Evolutionary conservation across 1,140 invertebrate genomes (phyloP).

Genomic region (Solen grandis): DNA sequence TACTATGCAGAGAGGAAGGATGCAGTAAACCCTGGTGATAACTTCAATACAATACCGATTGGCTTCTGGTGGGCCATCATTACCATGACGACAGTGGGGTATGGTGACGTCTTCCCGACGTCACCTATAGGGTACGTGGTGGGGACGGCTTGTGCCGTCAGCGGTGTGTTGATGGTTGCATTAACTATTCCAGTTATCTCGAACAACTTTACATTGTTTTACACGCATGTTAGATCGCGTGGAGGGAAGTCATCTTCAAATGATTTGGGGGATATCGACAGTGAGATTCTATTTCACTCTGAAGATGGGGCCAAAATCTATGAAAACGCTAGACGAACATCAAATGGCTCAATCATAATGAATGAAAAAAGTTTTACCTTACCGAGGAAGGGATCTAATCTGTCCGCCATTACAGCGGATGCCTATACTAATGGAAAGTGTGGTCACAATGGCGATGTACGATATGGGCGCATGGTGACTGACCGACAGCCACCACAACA

Average conservation of each 20-base stretch:
- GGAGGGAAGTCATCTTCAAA: slow-evolving; percentile 63
- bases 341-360: slow-evolving; percentile 72
- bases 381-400: slow-evolving; percentile 72
- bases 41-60: slow-evolving; percentile 77
- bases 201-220: slow-evolving; percentile 78
- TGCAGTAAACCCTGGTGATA: slow-evolving; percentile 67
- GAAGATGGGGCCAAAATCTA: slow-evolving; percentile 89
- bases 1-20: slow-evolving; percentile 95
- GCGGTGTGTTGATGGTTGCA: slow-evolving; percentile 74
- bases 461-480: slow-evolving; percentile 11
- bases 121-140: slow-evolving; percentile 82
- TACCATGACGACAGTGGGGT: slow-evolving; percentile 83
- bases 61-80: slow-evolving; percentile 83
- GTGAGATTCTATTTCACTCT: slow-evolving; percentile 98
- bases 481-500: slow-evolving; percentile 45
- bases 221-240: slow-evolving; percentile 73
- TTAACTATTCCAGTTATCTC: slow-evolving; percentile 78
- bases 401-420: slow-evolving; percentile 35
- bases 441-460: slow-evolving; percentile 62
- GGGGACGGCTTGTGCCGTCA: slow-evolving; percentile 72
- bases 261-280: slow-evolving; percentile 89
- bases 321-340: slow-evolving; percentile 60
- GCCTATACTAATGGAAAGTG: slow-evolving; percentile 53
- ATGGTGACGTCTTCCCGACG: slow-evolving; percentile 79
- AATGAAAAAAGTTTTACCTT: slow-evolving; percentile 77